Base-by-base conservation (phyloP, 2,797 vertebrate genomes). In the Mycteria americana region DNA sequence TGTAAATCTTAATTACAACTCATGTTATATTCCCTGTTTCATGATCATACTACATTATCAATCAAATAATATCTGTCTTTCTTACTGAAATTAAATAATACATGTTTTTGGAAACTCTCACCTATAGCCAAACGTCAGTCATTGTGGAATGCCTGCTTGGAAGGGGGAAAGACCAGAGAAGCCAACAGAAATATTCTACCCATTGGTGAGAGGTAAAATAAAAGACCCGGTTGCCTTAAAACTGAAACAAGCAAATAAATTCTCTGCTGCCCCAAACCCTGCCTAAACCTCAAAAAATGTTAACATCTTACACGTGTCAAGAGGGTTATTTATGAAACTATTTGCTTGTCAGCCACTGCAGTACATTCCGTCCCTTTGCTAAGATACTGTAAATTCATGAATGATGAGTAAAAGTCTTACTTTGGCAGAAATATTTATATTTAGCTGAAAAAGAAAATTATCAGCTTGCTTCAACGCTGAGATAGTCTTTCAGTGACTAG, bases 301-400 rank as follows among this genome's bases (percentile, higher is more conserved):
- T 96, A 96, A 93, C 87, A 96, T 89, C 94, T 96, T 96, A 93
- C 96, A 95, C 5, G 43, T 97, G 60, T 98, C 97, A 97, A 86
- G 89, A 96, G 89, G 69, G 68, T 97, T 98, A 98, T 97, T 98
- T 98, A 95, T 97, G 95, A 96, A 98, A 97, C 89, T 96, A 81
- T 91, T 98, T 97, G 92, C 95, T 95, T 90, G 96, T 98, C 96
- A 97, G 95, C 82, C 91, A 82, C 92, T 92, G 94, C 80, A 97
- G 98, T 93, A 98, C 98, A 96, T 98, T 98, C 97, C 73, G 97
- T 98, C 96, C 96, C 86, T 95, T 64, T 88, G 69, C 97, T 97
- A 79, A 89, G 96, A 97, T 96, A 96, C 97, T 97, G 95, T 97
- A 97, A 97, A 98, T 97, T 97, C 96, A 96, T 86, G 95, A 97